These are phyloP conservation scores for Hecatera dysodea DNA, from an alignment of 2,888 invertebrate genomes.

Conservation along the genomic window DNA sequence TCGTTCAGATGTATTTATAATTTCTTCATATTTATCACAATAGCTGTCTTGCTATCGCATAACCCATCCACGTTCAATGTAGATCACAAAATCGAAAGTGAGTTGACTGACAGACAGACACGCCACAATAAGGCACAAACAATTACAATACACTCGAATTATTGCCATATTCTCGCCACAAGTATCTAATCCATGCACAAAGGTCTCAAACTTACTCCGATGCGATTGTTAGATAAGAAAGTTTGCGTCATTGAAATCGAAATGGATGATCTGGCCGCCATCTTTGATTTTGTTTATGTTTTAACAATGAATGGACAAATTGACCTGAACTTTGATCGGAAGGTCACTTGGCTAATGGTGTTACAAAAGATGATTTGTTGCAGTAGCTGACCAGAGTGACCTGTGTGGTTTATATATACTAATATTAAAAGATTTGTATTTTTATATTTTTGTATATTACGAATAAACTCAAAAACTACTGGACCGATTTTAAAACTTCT, in stretches of 20 bases:
- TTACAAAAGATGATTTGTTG: constrained; percentile 52
- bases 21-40: not conserved
- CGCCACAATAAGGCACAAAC: constrained; percentile 84
- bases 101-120: constrained; percentile 87
- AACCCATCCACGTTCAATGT: constrained; percentile 73
- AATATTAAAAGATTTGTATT: too few relatives aligned
- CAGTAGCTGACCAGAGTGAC: constrained; percentile 63
- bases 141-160: constrained; percentile 82
- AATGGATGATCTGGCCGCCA: constrained; percentile 48
- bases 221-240: constrained; percentile 85
- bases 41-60: constrained; percentile 68
- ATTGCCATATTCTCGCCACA: constrained; percentile 85
- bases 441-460: too few relatives aligned
- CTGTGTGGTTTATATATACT: constrained; percentile 31
- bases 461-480: too few relatives aligned
- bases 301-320: constrained; percentile 64
- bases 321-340: constrained; percentile 55
- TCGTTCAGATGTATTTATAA: too few relatives aligned
- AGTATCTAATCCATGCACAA: constrained; percentile 82
- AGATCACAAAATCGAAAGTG: constrained; percentile 84
- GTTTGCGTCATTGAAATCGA: constrained; percentile 73
- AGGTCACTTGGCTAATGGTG: constrained; percentile 55
- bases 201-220: constrained; percentile 88
- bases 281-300: constrained; percentile 47
- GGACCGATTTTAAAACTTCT: too few relatives aligned